These are phyloP conservation scores for Trypoxylon attenuatum DNA, from an alignment of 2,888 invertebrate genomes.

Conservation along the genomic window DNA sequence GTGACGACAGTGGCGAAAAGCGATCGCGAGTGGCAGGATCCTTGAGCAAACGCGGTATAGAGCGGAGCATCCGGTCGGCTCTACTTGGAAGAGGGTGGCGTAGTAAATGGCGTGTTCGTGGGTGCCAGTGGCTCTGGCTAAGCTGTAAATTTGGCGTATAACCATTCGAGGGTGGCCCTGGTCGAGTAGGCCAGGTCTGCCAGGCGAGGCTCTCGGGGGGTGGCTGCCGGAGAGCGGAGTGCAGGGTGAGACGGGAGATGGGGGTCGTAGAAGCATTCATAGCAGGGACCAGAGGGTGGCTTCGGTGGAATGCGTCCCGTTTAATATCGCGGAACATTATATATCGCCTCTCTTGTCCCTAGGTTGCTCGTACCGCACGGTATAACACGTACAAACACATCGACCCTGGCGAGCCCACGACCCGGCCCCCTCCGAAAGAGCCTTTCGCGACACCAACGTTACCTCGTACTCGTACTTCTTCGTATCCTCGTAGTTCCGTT, in stretches of 20 bases:
- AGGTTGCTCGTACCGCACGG: constrained; percentile 59
- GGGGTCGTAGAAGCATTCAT: constrained; percentile 70
- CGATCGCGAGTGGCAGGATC: constrained; percentile 17
- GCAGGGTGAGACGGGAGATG: constrained; percentile 54
- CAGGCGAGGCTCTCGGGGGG: constrained; percentile 22
- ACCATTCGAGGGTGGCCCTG: constrained; percentile 64
- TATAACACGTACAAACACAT: constrained; percentile 50
- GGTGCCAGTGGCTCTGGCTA: constrained; percentile 54
- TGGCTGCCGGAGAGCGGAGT: constrained; percentile 29
- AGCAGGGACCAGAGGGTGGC: constrained; percentile 69
- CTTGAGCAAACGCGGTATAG: constrained; percentile 39
- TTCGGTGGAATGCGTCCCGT: constrained; percentile 74
- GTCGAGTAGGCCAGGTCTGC: constrained; percentile 56
- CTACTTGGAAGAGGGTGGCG: constrained; percentile 21
- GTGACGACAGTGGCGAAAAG: background rate
- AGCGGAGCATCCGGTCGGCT: constrained; percentile 38
- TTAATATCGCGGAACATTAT: constrained; percentile 75
- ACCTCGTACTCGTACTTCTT: constrained; percentile 22
- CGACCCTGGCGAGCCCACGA: constrained; percentile 8
- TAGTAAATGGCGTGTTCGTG: constrained; percentile 49
- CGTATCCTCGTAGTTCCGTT: background rate
- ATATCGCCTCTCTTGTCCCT: constrained; percentile 73
- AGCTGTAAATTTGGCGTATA: constrained; percentile 72
- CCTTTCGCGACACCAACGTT: constrained; percentile 29
- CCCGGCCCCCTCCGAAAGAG: constrained; percentile 17